Conservation (phyloP, 2,888 invertebrate species). For the Resseliella maxima region DNA sequence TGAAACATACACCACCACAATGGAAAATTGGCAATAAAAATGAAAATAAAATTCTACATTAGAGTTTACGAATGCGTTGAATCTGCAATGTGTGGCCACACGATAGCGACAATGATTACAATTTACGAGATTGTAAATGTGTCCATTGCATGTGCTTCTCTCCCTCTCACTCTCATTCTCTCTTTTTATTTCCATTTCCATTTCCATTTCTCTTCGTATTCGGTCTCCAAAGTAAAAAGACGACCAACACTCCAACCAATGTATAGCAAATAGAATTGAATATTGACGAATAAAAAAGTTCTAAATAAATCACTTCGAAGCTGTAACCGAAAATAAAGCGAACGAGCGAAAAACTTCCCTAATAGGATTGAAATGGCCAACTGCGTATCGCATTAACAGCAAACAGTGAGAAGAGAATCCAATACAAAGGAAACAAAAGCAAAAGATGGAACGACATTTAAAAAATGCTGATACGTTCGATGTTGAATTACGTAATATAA, state of each 20-base stretch:
- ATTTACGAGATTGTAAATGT: constrained; percentile 48
- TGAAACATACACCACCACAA: constrained; percentile 37
- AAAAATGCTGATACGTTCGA: constrained; percentile 51
- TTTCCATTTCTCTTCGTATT: background rate
- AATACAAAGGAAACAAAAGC: background rate
- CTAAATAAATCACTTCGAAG: constrained; percentile 56
- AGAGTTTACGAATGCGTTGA: constrained; percentile 19
- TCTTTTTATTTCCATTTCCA: background rate
- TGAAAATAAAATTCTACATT: background rate
- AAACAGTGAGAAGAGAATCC: background rate
- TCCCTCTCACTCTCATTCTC: too few species aligned
- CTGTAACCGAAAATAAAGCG: constrained; percentile 33
- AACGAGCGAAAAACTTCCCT: constrained; percentile 48
- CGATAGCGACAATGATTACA: constrained; percentile 51
- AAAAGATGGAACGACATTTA: background rate
- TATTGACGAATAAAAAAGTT: constrained; percentile 53
- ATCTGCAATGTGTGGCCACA: constrained; percentile 48
- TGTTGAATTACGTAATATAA: constrained; percentile 43
- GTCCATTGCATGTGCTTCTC: constrained; percentile 37
- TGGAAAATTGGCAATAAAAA: constrained; percentile 35
- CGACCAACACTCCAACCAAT: background rate
- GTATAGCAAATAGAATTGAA: constrained; percentile 33
- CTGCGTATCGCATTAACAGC: background rate
- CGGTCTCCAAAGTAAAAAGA: background rate
- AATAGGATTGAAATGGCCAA: constrained; percentile 39